Percentiles rank a stretch among this genome's conserved stretches.
Evolutionary conservation across 2,888 invertebrate species (phyloP).

Genomic region (Cheiracanthium punctorium): DNA sequence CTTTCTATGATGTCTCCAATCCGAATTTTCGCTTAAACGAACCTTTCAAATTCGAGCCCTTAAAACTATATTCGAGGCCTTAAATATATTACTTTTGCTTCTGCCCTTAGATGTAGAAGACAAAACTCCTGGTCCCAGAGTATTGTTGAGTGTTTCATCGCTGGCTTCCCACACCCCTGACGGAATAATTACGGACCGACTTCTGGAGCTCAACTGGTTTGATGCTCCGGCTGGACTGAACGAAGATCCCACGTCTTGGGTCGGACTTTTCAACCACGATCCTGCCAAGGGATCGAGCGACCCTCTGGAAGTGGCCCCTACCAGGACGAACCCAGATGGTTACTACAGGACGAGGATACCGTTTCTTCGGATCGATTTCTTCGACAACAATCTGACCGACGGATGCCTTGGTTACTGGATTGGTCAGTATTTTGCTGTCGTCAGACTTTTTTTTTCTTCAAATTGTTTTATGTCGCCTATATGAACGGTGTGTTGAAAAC

Average conservation of each 20-base stretch:
- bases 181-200: slow-evolving; percentile 68
- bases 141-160: slow-evolving; percentile 73
- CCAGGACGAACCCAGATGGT: slow-evolving; percentile 67
- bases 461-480: too few species aligned
- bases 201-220: slow-evolving; percentile 72
- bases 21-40: too few species aligned
- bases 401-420: slow-evolving; percentile 75
- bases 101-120: slow-evolving; percentile 46
- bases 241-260: slow-evolving; percentile 73
- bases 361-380: slow-evolving; percentile 72
- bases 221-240: slow-evolving; percentile 59
- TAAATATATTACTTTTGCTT: too few species aligned
- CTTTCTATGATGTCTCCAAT: too few species aligned
- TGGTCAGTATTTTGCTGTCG: slow-evolving; percentile 71
- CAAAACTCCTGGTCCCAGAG: slow-evolving; percentile 61
- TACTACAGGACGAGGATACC: slow-evolving; percentile 74
- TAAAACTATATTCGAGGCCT: too few species aligned
- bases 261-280: slow-evolving; percentile 74
- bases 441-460: not conserved
- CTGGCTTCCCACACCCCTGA: slow-evolving; percentile 67
- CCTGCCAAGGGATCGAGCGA: slow-evolving; percentile 72
- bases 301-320: slow-evolving; percentile 64
- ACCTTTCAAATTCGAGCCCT: too few species aligned
- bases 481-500: too few species aligned
- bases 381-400: slow-evolving; percentile 63